Evolutionary conservation across 1,140 invertebrate species (phyloP), one percentile per base, ranked within the genome.

Genomic region (Elysia chlorotica): DNA sequence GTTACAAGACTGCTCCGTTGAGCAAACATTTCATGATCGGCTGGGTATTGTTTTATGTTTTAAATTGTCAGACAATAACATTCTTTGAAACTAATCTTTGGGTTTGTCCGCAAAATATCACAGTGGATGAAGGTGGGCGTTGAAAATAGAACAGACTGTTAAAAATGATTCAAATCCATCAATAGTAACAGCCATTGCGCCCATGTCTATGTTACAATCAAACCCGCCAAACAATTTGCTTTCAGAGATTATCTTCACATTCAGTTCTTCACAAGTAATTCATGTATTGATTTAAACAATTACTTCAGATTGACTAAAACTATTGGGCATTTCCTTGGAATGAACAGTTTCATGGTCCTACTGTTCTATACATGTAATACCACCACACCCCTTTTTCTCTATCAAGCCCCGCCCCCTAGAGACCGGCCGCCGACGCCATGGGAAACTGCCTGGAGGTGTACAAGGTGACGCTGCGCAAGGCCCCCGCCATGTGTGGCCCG

Each of bases 371-470:
- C 17, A 21, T 14, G 38, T 23, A 53, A 21, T 31, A 28, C 2
- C 4, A 19, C 21, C n/a, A 30, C 19, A 21, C 23, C 33, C 14
- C 21, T 23, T n/a, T 19, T 48, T 33, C 36, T 56, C 21, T 33
- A 21, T 21, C 30, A 31, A 53, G 33, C 2, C 21, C 21, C 48
- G 2, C 31, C n/a, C 28, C 35, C 19, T 70, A 5, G 2, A 65
- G 6, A 5, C 6, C 56, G 23, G 5, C 56, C n/a, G 48, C 48
- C 61, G 71, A 31, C 30, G 41, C 41, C 35, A 76, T 74, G 77
- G 77, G 77, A 23, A 79, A 79, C 71, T 79, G 75, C 48, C 56
- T 79, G 38, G 77, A 79, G 59, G 36, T 79, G 14, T 79, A 72
- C 67, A 79, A 79, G 41, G 61, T 74, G 35, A 74, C 75, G n/a